A percentile compares a stretch with the other conserved stretches of the same genome.
phyloP scores from a whole-genome alignment of 2,888 invertebrate species.

The Pseudoips prasinana region DNA sequence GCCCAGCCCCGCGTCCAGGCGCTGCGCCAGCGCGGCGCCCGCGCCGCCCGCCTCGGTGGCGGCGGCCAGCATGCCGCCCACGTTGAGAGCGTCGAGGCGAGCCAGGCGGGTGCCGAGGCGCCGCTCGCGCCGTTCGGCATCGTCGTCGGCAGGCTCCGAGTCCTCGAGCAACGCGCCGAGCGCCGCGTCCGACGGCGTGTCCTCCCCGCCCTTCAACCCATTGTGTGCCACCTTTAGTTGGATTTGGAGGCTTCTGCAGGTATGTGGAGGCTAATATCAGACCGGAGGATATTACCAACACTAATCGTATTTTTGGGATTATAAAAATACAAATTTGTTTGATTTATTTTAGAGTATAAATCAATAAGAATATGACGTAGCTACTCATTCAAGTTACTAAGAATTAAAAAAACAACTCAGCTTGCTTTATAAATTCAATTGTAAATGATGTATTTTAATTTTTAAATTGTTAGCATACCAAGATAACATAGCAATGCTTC shows the following conservation, averaged over 20 bases:
- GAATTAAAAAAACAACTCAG: no score
- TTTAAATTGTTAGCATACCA: no score
- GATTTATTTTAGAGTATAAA: no score
- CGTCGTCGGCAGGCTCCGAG: conserved; percentile 26
- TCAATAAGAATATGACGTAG: no score
- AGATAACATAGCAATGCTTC: no score
- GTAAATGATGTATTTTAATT: no score
- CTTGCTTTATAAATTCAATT: no score
- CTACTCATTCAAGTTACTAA: no score
- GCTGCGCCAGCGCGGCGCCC: conserved; percentile 58
- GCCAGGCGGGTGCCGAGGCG: conserved; percentile 44
- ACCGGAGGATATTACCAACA: no score
- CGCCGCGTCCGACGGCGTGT: conserved; percentile 30
- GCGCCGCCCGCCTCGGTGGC: conserved; percentile 80
- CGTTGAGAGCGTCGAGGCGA: conserved; percentile 48
- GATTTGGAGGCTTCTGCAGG: conserved; percentile 58
- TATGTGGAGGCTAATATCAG: background rate
- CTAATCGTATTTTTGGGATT: no score
- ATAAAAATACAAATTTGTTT: no score
- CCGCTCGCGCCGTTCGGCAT: conserved; percentile 41
- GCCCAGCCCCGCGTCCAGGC: conserved; percentile 53
- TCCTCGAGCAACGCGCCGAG: conserved; percentile 35
- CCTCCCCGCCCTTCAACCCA: conserved; percentile 42
- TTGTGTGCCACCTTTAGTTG: conserved; percentile 56
- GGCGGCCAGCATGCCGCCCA: conserved; percentile 67